A percentile compares a stretch with the other conserved stretches of the same genome.
Conservation (phyloP, 2,797 vertebrate genomes). For the Cynodonichthys magdalenae region DNA sequence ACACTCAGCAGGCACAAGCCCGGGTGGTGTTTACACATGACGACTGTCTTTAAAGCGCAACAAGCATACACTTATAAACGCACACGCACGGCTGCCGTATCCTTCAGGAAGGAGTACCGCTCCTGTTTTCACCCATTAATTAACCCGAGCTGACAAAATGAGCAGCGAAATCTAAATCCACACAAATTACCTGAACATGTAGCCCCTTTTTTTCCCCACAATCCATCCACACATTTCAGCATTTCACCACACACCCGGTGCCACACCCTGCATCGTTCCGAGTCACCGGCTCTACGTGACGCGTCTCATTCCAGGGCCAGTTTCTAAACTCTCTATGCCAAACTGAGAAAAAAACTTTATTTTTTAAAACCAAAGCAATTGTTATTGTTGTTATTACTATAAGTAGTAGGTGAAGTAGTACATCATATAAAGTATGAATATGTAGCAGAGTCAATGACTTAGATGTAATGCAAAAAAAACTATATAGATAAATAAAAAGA, state of each 20-base stretch:
- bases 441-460: constrained; percentile 87
- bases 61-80: constrained; percentile 22
- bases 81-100: constrained; percentile 34
- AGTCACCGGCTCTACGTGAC: constrained; percentile 44
- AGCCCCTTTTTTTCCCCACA: constrained; percentile 70
- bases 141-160: constrained; percentile 25
- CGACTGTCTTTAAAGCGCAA: constrained; percentile 52
- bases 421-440: constrained; percentile 78
- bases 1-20: constrained; percentile 45
- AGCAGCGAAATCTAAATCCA: constrained; percentile 26
- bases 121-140: constrained; percentile 28
- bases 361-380: constrained; percentile 90
- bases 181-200: constrained; percentile 69
- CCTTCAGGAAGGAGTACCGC: constrained; percentile 20
- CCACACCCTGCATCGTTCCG: constrained; percentile 51
- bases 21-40: constrained; percentile 65
- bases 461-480: constrained; percentile 84
- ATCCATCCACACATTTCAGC: no score
- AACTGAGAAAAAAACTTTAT: constrained; percentile 79
- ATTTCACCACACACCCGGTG: constrained; percentile 22
- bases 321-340: constrained; percentile 85
- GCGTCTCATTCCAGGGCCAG: constrained; percentile 63
- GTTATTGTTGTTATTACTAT: constrained; percentile 77
- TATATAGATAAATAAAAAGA: constrained; percentile 60
- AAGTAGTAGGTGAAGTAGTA: constrained; percentile 71